phyloP scores from a whole-genome alignment of 2,888 invertebrate species.

The Notodonta dromedarius region DNA sequence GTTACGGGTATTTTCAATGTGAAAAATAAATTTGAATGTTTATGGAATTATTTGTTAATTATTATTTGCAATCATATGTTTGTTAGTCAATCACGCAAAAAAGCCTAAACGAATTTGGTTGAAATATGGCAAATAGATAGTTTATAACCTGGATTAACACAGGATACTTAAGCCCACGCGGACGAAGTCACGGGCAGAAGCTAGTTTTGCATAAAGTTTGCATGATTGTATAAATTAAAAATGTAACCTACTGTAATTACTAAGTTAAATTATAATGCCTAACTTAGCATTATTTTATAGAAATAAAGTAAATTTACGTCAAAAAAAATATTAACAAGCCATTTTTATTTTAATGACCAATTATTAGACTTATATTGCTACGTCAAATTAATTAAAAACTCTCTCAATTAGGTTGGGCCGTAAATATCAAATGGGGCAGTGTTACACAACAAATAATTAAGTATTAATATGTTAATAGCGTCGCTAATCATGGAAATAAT shows the following conservation, averaged over 20 bases:
- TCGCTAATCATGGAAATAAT: slow-evolving; percentile 16
- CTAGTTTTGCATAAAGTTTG: too few species aligned
- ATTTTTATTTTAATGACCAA: slow-evolving; percentile 6
- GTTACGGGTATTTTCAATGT: not conserved
- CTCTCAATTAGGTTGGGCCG: slow-evolving; percentile 3
- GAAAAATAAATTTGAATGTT: not conserved
- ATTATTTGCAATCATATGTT: too few species aligned
- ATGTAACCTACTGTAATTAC: too few species aligned
- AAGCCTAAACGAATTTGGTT: too few species aligned
- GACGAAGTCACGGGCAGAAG: too few species aligned
- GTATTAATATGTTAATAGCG: slow-evolving; percentile 24
- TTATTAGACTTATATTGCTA: not conserved
- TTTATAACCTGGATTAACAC: too few species aligned
- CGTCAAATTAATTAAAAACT: slow-evolving; percentile 13
- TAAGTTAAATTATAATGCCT: too few species aligned
- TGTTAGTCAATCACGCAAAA: too few species aligned
- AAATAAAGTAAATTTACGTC: not conserved
- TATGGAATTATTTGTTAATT: not conserved
- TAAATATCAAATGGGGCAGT: slow-evolving; percentile 10
- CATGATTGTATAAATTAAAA: not conserved
- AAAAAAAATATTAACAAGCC: not conserved
- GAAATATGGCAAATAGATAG: too few species aligned
- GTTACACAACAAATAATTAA: slow-evolving; percentile 1
- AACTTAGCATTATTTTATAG: too few species aligned
- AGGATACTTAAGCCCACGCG: too few species aligned